These are phyloP conservation scores for Ameiurus melas DNA, from an alignment of 2,113 vertebrate genomes.

Conservation along the genomic window DNA sequence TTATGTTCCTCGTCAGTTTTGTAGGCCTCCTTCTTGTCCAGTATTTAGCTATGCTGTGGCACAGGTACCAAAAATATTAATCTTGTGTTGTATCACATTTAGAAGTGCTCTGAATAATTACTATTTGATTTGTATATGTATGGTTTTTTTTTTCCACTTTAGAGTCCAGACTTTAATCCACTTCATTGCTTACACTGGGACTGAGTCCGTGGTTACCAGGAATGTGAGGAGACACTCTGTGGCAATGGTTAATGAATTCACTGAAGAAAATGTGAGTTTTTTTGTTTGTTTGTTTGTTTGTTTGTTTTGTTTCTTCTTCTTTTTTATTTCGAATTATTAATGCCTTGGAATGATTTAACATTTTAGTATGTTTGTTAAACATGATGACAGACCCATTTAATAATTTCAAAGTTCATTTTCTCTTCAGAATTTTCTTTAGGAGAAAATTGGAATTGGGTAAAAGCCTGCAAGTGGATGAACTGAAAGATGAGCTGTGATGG, in stretches of 20 bases:
- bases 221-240: background rate
- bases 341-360: background rate
- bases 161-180: constrained; percentile 20
- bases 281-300: no score
- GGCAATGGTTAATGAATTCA: background rate
- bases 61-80: constrained; percentile 59
- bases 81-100: background rate
- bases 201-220: background rate
- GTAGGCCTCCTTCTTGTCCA: constrained; percentile 22
- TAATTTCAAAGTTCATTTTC: background rate
- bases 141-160: background rate
- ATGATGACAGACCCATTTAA: background rate
- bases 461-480: background rate
- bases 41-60: constrained; percentile 48
- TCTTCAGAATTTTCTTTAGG: constrained; percentile 36
- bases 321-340: background rate
- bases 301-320: background rate
- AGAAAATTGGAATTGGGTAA: background rate
- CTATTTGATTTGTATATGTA: background rate
- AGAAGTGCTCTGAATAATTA: background rate
- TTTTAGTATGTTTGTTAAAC: background rate
- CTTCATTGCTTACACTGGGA: constrained; percentile 11
- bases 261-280: constrained; percentile 8
- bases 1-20: constrained; percentile 41
- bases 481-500: background rate